These are phyloP conservation scores for Amphipyra tragopoginis DNA, from an alignment of 2,888 invertebrate species.

Conservation along the genomic window DNA sequence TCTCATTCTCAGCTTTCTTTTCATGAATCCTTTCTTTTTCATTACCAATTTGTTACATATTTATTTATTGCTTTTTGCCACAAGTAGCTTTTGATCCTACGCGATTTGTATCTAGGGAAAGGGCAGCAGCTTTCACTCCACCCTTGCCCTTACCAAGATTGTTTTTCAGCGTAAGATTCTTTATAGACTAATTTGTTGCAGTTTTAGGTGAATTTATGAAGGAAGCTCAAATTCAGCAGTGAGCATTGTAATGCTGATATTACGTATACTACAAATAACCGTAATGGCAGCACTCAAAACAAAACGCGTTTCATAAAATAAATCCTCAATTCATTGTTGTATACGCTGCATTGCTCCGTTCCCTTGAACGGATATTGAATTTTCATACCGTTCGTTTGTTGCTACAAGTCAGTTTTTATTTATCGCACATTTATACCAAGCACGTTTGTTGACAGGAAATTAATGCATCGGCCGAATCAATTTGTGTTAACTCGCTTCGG, in stretches of 20 bases:
- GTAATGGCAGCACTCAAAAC: constrained; percentile 27
- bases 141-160: too few relatives aligned
- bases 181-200: too few relatives aligned
- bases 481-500: constrained; percentile 49
- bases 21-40: constrained; percentile 49
- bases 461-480: constrained; percentile 75
- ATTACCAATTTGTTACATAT: constrained; percentile 40
- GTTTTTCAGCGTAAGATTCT: too few relatives aligned
- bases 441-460: constrained; percentile 84
- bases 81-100: neutral
- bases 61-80: constrained; percentile 38
- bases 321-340: constrained; percentile 75
- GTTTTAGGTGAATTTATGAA: too few relatives aligned
- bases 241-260: too few relatives aligned
- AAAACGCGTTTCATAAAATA: constrained; percentile 63
- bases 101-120: neutral
- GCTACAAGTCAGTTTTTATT: constrained; percentile 79
- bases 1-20: constrained; percentile 36
- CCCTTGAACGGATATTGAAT: constrained; percentile 86
- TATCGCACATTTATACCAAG: constrained; percentile 78
- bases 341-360: constrained; percentile 74
- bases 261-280: too few relatives aligned
- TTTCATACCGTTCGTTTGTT: constrained; percentile 85
- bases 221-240: neutral
- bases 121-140: neutral